These are phyloP conservation scores for Tachina grossa DNA, from an alignment of 2,888 invertebrate genomes.

Conservation along the genomic window DNA sequence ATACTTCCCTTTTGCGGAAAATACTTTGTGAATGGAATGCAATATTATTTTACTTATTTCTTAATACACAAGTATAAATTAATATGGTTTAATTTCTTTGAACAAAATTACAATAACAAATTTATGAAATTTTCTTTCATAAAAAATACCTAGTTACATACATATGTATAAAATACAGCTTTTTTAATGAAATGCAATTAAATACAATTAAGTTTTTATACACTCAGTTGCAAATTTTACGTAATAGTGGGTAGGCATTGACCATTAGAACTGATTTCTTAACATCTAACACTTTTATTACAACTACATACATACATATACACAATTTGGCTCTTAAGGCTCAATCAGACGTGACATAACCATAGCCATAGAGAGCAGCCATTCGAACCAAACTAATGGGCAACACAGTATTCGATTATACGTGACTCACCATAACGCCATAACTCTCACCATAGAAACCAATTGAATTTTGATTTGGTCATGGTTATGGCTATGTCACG, in stretches of 20 bases:
- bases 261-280: slow-evolving; percentile 9
- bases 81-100: background rate
- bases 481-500: too few relatives aligned
- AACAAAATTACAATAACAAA: slow-evolving; percentile 23
- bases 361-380: too few relatives aligned
- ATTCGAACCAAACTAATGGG: too few relatives aligned
- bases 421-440: too few relatives aligned
- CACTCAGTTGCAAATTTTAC: background rate
- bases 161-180: slow-evolving; percentile 6
- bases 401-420: too few relatives aligned
- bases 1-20: too few relatives aligned
- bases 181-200: slow-evolving; percentile 35
- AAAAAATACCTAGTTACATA: slow-evolving; percentile 27
- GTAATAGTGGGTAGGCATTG: background rate
- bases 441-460: too few relatives aligned
- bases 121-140: slow-evolving; percentile 27
- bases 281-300: slow-evolving; percentile 24
- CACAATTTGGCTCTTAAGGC: background rate
- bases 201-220: slow-evolving; percentile 7
- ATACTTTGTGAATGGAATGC: too few relatives aligned
- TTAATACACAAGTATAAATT: background rate
- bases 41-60: background rate
- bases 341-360: too few relatives aligned
- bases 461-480: too few relatives aligned
- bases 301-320: slow-evolving; percentile 13